Percentiles rank a stretch among this genome's conserved stretches.
phyloP scores from a whole-genome alignment of 2,113 vertebrate genomes.

The Noctilio leporinus region DNA sequence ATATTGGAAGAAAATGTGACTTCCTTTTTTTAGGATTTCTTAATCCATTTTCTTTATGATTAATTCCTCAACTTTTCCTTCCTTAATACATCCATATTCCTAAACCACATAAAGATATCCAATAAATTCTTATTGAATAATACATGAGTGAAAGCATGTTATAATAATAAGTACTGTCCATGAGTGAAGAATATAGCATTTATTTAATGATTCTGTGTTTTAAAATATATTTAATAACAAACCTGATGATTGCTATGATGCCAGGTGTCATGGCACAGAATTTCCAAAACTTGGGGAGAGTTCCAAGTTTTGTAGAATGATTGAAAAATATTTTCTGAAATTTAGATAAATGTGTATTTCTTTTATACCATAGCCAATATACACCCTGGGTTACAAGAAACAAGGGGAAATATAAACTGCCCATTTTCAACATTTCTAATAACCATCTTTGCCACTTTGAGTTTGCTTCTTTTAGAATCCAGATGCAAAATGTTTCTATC shows the following conservation, averaged over 20 bases:
- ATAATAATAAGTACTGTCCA: not conserved
- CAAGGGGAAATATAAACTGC: not conserved
- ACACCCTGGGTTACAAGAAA: not conserved
- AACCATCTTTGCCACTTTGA: not conserved
- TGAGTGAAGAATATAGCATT: not conserved
- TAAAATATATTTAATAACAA: not conserved
- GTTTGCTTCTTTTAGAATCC: not conserved
- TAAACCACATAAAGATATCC: not conserved
- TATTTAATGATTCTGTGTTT: not conserved
- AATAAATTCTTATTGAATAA: not conserved
- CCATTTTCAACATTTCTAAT: not conserved
- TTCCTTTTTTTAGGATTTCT: not conserved
- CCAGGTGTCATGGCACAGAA: not conserved
- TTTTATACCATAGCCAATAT: not conserved
- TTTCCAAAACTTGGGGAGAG: not conserved
- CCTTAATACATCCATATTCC: not conserved
- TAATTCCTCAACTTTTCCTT: not conserved
- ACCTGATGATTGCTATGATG: not conserved
- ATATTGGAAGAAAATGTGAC: not conserved
- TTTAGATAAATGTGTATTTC: not conserved
- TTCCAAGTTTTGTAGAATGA: not conserved
- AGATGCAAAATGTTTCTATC: not conserved
- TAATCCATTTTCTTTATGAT: not conserved
- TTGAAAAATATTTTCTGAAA: not conserved
- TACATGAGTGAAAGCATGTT: not conserved